phyloP scores from a whole-genome alignment of 2,113 vertebrate genomes.

The Salminus brasiliensis region DNA sequence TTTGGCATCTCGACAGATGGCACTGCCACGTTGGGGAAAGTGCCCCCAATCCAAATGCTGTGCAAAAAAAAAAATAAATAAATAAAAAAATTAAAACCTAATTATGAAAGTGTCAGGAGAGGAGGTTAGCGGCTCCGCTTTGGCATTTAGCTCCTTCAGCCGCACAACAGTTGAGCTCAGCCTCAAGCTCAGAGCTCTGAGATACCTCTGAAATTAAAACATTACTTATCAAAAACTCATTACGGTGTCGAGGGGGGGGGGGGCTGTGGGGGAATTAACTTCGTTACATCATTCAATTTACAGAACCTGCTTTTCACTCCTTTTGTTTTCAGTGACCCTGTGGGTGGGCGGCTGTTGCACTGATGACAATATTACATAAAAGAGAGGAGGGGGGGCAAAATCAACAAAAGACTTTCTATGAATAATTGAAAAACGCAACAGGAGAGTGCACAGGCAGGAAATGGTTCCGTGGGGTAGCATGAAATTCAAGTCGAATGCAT shows the following conservation, averaged over 20 bases:
- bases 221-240: constrained; percentile 47
- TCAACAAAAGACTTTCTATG: neutral
- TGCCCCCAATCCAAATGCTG: constrained; percentile 38
- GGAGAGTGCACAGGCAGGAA: neutral
- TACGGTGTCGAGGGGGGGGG: constrained; percentile 34
- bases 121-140: constrained; percentile 45
- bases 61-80: constrained; percentile 36
- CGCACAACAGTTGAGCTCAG: constrained; percentile 57
- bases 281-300: constrained; percentile 55
- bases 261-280: constrained; percentile 35
- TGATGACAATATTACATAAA: constrained; percentile 20
- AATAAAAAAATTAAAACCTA: too few relatives aligned
- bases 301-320: constrained; percentile 42
- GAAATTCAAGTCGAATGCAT: constrained; percentile 40
- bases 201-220: constrained; percentile 43
- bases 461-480: constrained; percentile 27
- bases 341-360: neutral
- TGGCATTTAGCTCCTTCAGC: constrained; percentile 55
- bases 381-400: neutral
- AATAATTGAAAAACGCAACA: constrained; percentile 41
- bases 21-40: constrained; percentile 56
- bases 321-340: constrained; percentile 37
- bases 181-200: constrained; percentile 43
- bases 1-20: constrained; percentile 63
- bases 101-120: constrained; percentile 65